Base-by-base conservation (phyloP, 1,140 invertebrate genomes). In the Aphaenogaster rudis region DNA sequence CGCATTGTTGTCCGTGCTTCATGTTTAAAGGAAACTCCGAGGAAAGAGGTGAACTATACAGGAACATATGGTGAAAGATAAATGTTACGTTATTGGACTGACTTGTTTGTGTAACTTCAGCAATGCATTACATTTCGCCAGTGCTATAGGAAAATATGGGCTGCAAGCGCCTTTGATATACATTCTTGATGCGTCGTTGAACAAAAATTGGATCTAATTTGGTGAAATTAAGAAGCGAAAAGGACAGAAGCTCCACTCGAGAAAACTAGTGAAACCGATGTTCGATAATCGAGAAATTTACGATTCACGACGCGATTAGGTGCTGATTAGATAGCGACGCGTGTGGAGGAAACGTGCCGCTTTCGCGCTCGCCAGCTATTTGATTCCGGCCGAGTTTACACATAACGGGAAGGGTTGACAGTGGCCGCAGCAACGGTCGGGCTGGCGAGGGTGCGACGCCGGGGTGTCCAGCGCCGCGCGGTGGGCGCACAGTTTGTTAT, bases 401-500 rank as follows among this genome's bases (percentile, higher is more conserved):
- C 28, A 4, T 81, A 81, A 59, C 67, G 76, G 36, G 45, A 71
- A 52, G n/a, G 59, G 67, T 80, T 59, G 67, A 87, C 77, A 42
- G 69, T 45, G 45, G 28, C 42, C 67, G 52, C 28, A 17, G 67
- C 39, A 21, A 50, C 76, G 28, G 2, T 45, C 54, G 9, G 72
- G 33, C 3, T 21, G 28, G 4, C 78, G 77, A 67, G 79, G 66
- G 79, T 28, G 67, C 17, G 15, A 69, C 36, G 48, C 7, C 45
- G 48, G 59, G 48, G 63, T 11, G 54, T 33, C 39, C 11, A 4
- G 2, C 28, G 28, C 8, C 42, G 48, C 13, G 17, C 54, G 59
- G 15, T 2, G 17, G 13, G 48, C 48, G 64, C 39, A 45, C 69
- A 63, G 52, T 88, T 88, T 88, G 61, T 77, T 77, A 88, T 88